These are phyloP conservation scores for Neoniphon sammara DNA, from an alignment of 2,797 vertebrate species.

Conservation along the genomic window DNA sequence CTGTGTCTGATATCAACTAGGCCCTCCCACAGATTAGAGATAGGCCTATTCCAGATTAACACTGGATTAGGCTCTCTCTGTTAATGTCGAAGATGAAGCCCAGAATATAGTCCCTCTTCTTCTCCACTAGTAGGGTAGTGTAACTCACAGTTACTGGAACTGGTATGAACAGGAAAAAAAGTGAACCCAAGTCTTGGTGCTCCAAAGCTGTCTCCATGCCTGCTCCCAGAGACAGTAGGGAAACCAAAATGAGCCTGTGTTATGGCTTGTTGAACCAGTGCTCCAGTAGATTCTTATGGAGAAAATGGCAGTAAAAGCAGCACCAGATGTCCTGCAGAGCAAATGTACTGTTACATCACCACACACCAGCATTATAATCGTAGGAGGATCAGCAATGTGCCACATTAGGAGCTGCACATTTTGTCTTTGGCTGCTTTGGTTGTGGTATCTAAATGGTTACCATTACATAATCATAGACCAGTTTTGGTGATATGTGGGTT, in stretches of 20 bases:
- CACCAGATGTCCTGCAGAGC: conserved; percentile 10
- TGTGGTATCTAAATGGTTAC: neutral
- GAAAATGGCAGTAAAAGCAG: neutral
- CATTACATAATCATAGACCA: too few species aligned
- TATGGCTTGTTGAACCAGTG: neutral
- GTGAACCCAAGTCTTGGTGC: neutral
- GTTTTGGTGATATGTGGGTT: too few species aligned
- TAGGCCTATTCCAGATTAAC: conserved; percentile 15
- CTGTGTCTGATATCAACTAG: too few species aligned
- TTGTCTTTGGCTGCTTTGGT: neutral
- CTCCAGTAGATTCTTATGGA: neutral
- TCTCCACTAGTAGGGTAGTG: too few species aligned
- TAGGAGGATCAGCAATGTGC: neutral
- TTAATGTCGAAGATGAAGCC: neutral
- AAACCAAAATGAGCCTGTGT: neutral
- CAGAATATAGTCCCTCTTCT: too few species aligned
- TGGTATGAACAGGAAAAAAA: neutral
- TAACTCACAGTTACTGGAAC: too few species aligned
- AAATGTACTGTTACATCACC: conserved; percentile 11
- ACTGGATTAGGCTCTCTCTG: conserved; percentile 14
- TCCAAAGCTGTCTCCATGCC: neutral
- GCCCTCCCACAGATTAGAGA: neutral
- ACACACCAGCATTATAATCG: conserved; percentile 10
- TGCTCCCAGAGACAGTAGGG: neutral
- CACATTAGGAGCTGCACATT: neutral